Conservation (phyloP, 2,113 vertebrate genomes). For the Rhinoptilus africanus region DNA sequence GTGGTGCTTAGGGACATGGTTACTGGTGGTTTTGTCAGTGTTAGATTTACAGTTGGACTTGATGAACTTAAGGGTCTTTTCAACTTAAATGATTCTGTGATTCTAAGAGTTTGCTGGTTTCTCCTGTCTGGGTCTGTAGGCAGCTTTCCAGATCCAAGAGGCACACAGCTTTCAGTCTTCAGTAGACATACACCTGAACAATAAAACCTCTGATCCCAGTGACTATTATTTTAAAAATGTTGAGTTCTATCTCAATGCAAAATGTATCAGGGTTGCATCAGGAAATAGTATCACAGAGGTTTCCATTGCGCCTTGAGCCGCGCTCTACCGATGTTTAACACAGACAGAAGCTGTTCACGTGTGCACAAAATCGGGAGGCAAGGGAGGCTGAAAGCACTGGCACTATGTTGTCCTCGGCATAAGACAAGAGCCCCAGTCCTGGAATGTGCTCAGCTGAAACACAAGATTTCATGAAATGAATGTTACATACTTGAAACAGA, state of each 20-base stretch:
- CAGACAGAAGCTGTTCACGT: neutral
- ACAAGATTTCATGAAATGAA: neutral
- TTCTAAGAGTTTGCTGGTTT: neutral
- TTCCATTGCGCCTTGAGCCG: neutral
- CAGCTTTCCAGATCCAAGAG: neutral
- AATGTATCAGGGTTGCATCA: neutral
- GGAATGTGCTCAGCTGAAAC: neutral
- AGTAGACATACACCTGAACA: neutral
- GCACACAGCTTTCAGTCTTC: neutral
- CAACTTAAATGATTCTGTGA: neutral
- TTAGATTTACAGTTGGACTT: neutral
- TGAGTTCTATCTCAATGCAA: neutral
- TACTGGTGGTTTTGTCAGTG: neutral
- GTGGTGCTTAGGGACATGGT: neutral
- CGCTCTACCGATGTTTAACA: neutral
- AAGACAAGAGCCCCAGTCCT: neutral
- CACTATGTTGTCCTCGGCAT: neutral
- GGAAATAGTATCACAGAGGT: neutral
- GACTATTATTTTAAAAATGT: neutral
- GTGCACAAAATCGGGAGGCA: accelerated
- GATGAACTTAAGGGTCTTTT: neutral
- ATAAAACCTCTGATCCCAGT: neutral
- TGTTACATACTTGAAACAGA: neutral
- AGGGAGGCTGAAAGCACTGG: neutral
- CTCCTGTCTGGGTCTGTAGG: neutral